A percentile compares a stretch with the other conserved stretches of the same genome.
These are phyloP conservation scores for Hippopotamyrus pictus DNA, from an alignment of 2,797 vertebrate genomes.

Conservation along the genomic window DNA sequence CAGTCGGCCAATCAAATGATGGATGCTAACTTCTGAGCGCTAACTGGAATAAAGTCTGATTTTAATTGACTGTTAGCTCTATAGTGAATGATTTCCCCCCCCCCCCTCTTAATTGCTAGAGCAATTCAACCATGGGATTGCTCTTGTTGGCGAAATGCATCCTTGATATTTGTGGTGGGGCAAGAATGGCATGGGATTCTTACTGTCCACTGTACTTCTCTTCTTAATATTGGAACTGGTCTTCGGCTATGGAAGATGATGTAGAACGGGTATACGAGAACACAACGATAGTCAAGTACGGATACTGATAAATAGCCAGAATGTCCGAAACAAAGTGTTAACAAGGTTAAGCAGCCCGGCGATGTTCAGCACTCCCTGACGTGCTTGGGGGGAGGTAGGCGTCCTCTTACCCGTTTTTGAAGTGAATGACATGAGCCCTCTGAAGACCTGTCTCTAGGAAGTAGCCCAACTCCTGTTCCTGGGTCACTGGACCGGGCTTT, in stretches of 20 bases:
- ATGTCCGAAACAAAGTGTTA: not conserved
- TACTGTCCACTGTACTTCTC: not conserved
- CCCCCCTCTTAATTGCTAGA: not conserved
- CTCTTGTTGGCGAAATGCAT: not conserved
- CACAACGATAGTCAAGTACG: not conserved
- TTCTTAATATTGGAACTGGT: not conserved
- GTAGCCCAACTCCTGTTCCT: constrained; percentile 94
- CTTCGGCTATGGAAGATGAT: not conserved
- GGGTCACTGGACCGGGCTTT: constrained; percentile 82
- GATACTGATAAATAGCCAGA: not conserved
- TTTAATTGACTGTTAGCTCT: not conserved
- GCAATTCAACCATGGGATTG: not conserved
- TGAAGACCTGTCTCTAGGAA: constrained; percentile 97
- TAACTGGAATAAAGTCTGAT: not conserved
- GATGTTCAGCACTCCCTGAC: not conserved
- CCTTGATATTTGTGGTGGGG: not conserved
- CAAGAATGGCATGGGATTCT: not conserved
- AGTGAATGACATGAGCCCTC: constrained; percentile 95
- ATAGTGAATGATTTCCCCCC: not conserved
- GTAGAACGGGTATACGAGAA: not conserved
- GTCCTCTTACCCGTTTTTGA: constrained; percentile 88
- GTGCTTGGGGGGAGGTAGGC: not conserved
- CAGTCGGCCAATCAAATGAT: not conserved
- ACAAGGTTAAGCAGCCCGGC: not conserved
- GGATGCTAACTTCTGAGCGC: not conserved